Evolutionary conservation across 2,888 invertebrate species (phyloP).

Genomic region (Agelastica alni): DNA sequence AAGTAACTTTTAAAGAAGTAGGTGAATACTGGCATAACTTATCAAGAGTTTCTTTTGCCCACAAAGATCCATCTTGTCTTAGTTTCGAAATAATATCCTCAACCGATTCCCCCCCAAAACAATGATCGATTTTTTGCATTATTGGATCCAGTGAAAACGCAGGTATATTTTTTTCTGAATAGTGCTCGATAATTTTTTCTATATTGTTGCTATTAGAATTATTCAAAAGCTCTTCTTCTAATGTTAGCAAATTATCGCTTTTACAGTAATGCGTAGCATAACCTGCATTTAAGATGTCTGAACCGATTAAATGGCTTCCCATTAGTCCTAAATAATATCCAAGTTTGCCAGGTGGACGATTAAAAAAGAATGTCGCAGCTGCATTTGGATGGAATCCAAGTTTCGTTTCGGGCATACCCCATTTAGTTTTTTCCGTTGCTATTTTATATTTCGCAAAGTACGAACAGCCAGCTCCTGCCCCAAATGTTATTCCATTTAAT

Average conservation of each 20-base stretch:
- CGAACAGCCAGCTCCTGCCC: slow-evolving; percentile 93
- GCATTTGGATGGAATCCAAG: slow-evolving; percentile 97
- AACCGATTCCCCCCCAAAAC: slow-evolving; percentile 74
- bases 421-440: slow-evolving; percentile 90
- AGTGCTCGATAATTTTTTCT: slow-evolving; percentile 64
- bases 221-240: slow-evolving; percentile 68
- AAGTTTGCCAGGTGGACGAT: slow-evolving; percentile 80
- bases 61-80: slow-evolving; percentile 76
- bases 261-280: slow-evolving; percentile 90
- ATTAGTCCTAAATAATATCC: slow-evolving; percentile 91
- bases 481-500: slow-evolving; percentile 96
- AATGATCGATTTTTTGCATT: slow-evolving; percentile 75
- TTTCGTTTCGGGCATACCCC: slow-evolving; percentile 98
- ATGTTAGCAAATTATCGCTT: slow-evolving; percentile 64
- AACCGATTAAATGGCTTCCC: slow-evolving; percentile 66
- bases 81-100: slow-evolving; percentile 80
- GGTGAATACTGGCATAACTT: slow-evolving; percentile 83
- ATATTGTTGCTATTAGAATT: slow-evolving; percentile 60
- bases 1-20: slow-evolving; percentile 86
- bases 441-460: slow-evolving; percentile 92
- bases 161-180: slow-evolving; percentile 57
- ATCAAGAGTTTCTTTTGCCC: slow-evolving; percentile 76
- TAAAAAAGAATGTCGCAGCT: slow-evolving; percentile 89
- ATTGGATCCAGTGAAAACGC: slow-evolving; percentile 71
- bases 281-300: slow-evolving; percentile 84